Conservation (phyloP, 2,113 vertebrate genomes). For the Eulemur macaco region DNA sequence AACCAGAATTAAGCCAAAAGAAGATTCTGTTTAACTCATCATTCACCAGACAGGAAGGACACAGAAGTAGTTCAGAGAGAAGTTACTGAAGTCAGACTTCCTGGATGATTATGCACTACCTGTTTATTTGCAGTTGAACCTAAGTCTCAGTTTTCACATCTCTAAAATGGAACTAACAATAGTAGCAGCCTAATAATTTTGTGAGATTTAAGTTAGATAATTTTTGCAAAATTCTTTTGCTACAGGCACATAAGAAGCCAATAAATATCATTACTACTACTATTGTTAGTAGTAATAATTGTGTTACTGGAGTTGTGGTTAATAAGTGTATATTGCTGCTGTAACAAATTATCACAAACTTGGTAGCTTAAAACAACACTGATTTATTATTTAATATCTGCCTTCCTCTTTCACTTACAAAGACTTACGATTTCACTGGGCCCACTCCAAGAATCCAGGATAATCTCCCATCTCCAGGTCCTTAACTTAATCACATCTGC, state of each 20-base stretch:
- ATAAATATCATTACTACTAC: background rate
- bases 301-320: background rate
- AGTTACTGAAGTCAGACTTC: background rate
- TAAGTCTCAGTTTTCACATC: background rate
- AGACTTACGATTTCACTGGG: background rate
- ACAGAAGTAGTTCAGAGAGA: background rate
- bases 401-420: background rate
- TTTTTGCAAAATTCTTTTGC: background rate
- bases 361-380: background rate
- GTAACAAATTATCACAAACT: background rate
- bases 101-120: no score
- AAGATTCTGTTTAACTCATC: background rate
- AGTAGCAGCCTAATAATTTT: background rate
- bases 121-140: background rate
- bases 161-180: background rate
- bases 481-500: background rate
- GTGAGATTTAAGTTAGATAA: background rate
- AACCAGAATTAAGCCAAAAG: background rate
- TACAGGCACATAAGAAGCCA: background rate
- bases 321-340: background rate
- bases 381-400: background rate
- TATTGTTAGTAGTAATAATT: background rate
- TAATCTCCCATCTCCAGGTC: background rate
- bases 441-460: background rate
- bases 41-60: background rate